Evolutionary conservation across 2,888 invertebrate genomes (phyloP).

Genomic region (Nemoura dubitans): DNA sequence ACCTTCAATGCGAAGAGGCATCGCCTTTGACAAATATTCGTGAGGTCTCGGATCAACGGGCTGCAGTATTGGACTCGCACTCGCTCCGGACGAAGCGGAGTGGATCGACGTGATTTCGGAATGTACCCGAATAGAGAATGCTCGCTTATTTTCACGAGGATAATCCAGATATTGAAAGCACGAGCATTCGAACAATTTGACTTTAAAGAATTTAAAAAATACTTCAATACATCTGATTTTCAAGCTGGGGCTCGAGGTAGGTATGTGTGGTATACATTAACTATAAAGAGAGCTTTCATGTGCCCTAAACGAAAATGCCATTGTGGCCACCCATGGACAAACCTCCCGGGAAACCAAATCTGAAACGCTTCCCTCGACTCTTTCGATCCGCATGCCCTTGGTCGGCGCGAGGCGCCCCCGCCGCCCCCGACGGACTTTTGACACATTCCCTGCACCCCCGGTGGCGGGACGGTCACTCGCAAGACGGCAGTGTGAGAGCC

Average conservation of each 20-base stretch:
- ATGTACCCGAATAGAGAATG: too few relatives aligned
- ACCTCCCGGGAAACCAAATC: not conserved
- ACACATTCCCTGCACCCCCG: not conserved
- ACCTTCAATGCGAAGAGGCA: constrained; percentile 23
- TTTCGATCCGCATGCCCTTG: not conserved
- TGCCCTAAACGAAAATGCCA: too few relatives aligned
- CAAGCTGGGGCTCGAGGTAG: too few relatives aligned
- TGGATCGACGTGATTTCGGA: not conserved
- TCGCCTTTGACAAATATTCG: constrained; percentile 41
- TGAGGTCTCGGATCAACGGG: constrained; percentile 16
- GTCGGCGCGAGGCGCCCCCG: not conserved
- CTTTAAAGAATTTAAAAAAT: too few relatives aligned
- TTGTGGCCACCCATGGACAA: too few relatives aligned
- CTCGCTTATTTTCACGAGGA: too few relatives aligned
- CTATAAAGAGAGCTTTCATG: too few relatives aligned
- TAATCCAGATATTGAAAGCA: too few relatives aligned
- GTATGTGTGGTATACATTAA: too few relatives aligned
- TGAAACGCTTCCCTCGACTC: not conserved
- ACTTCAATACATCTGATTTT: too few relatives aligned
- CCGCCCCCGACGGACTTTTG: not conserved
- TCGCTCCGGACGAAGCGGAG: not conserved
- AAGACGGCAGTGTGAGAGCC: constrained; percentile 24
- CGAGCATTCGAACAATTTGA: too few relatives aligned
- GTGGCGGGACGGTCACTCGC: not conserved
- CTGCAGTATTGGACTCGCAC: not conserved